A percentile compares a stretch with the other conserved stretches of the same genome.
Conservation (phyloP, 2,888 invertebrate genomes). For the Lordiphosa andalusiaca region DNA sequence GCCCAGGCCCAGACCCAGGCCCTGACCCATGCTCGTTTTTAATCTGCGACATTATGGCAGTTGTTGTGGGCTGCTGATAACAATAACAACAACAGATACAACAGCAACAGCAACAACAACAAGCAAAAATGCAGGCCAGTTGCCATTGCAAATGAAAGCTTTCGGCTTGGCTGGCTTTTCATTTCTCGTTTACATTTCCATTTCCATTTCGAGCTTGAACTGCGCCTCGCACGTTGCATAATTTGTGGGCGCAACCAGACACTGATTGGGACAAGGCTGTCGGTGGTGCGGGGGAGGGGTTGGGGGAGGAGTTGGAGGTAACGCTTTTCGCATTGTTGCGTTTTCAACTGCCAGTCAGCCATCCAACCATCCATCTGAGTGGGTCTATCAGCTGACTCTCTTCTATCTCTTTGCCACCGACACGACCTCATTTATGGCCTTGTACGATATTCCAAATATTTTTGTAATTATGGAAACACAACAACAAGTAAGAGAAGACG, state of each 20-base stretch:
- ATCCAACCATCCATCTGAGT: constrained; percentile 33
- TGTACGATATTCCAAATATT: constrained; percentile 65
- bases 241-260: constrained; percentile 61
- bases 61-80: constrained; percentile 32
- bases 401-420: constrained; percentile 25
- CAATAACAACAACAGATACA: constrained; percentile 15
- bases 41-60: constrained; percentile 47
- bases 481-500: constrained; percentile 26
- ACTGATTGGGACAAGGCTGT: constrained; percentile 58
- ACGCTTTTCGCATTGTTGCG: constrained; percentile 70
- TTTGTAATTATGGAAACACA: constrained; percentile 65
- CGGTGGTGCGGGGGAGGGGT: not conserved
- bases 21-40: constrained; percentile 36
- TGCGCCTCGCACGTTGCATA: constrained; percentile 61
- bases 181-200: constrained; percentile 68
- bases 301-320: constrained; percentile 22
- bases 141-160: constrained; percentile 54
- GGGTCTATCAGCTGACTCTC: constrained; percentile 24
- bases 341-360: constrained; percentile 48
- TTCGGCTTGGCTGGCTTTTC: constrained; percentile 68
- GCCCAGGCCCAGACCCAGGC: not conserved
- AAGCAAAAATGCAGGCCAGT: constrained; percentile 20
- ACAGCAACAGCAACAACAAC: constrained; percentile 17
- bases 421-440: constrained; percentile 54
- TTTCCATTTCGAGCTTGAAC: constrained; percentile 52